A percentile compares a stretch with the other conserved stretches of the same genome.
Evolutionary conservation across 2,113 vertebrate genomes (phyloP).

Genomic region (Peromyscus leucopus): DNA sequence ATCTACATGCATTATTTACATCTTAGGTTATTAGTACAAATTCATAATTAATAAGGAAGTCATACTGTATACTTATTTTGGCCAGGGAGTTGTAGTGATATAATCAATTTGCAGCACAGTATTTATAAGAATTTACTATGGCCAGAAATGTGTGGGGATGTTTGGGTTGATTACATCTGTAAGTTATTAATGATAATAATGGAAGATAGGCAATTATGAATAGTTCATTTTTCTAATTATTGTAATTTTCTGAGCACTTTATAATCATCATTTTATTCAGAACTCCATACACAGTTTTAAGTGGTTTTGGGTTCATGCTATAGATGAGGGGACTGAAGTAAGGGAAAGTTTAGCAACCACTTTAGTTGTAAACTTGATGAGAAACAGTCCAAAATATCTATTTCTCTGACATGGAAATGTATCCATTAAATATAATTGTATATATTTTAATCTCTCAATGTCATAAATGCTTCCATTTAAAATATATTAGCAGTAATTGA

Average conservation of each 20-base stretch:
- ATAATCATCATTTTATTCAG: neutral
- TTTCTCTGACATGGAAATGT: neutral
- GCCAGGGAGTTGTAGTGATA: neutral
- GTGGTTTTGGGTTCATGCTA: neutral
- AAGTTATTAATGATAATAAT: neutral
- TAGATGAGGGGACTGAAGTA: neutral
- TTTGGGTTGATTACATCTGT: neutral
- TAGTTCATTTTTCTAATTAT: neutral
- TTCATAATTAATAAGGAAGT: slow-evolving; percentile 40
- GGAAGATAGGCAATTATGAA: slow-evolving; percentile 5
- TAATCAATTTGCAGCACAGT: neutral
- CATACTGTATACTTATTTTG: neutral
- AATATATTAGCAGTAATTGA: neutral
- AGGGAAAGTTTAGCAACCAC: neutral
- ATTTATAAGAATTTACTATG: neutral
- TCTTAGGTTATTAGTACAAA: slow-evolving; percentile 37
- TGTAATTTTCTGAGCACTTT: slow-evolving; percentile 21
- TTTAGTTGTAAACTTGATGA: neutral
- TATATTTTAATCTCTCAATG: neutral
- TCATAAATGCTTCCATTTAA: neutral
- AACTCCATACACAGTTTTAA: neutral
- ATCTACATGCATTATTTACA: slow-evolving; percentile 19
- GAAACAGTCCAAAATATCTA: neutral
- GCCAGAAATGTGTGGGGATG: neutral
- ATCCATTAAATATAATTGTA: neutral